phyloP scores from a whole-genome alignment of 1,140 invertebrate species.

The Diorhabda elongata region DNA sequence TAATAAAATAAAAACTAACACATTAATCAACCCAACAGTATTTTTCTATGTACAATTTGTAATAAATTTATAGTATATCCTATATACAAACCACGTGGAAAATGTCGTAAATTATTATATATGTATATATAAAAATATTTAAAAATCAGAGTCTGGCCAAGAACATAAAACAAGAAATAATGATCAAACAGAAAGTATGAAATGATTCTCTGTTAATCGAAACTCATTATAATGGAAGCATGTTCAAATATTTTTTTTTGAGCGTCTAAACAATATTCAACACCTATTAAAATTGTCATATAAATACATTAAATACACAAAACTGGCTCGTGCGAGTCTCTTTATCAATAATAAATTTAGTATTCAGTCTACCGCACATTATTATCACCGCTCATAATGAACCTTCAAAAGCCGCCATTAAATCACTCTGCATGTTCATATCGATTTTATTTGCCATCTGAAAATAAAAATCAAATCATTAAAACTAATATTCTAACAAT shows the following conservation, averaged over 20 bases:
- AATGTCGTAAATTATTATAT: slow-evolving; percentile 20
- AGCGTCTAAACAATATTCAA: slow-evolving; percentile 26
- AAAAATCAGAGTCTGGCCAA: slow-evolving; percentile 23
- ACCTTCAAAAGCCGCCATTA: slow-evolving; percentile 97
- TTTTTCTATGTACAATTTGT: slow-evolving; percentile 31
- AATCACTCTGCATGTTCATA: slow-evolving; percentile 96
- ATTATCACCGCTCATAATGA: slow-evolving; percentile 64
- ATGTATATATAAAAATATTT: slow-evolving; percentile 24
- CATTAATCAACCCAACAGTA: slow-evolving; percentile 26
- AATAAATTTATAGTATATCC: slow-evolving; percentile 26
- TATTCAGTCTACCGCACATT: slow-evolving; percentile 9
- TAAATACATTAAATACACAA: slow-evolving; percentile 34
- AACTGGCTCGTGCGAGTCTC: slow-evolving; percentile 2
- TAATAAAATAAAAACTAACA: slow-evolving; percentile 11
- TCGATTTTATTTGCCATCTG: slow-evolving; percentile 95
- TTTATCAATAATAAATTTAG: slow-evolving; percentile 13
- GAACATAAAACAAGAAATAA: slow-evolving; percentile 8
- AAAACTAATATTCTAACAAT: neutral
- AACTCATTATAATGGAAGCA: slow-evolving; percentile 27
- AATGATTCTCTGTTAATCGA: slow-evolving; percentile 12
- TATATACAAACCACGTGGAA: slow-evolving; percentile 33
- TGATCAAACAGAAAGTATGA: neutral
- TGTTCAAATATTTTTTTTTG: slow-evolving; percentile 27
- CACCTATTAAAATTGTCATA: slow-evolving; percentile 29
- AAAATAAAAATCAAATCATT: slow-evolving; percentile 43